Conservation (phyloP, 2,797 vertebrate species). For the Iguana delicatissima region DNA sequence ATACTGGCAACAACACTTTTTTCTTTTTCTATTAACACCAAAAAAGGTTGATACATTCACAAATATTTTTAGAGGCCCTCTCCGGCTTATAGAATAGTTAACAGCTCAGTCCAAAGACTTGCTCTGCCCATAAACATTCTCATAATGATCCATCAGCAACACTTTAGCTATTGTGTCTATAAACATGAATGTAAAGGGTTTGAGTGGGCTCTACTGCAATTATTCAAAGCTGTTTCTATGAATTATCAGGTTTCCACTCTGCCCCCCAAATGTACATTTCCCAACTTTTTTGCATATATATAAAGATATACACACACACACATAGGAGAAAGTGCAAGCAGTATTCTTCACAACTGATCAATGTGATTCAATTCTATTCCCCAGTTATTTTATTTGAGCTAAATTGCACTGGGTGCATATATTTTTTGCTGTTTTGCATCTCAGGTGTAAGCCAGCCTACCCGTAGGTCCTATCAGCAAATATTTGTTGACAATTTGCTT, state of each 20-base stretch:
- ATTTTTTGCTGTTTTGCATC: background rate
- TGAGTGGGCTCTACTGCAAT: background rate
- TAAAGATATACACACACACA: too few species aligned
- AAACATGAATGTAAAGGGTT: background rate
- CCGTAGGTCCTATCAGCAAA: background rate
- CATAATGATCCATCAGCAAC: background rate
- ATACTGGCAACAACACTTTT: background rate
- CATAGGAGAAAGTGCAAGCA: background rate
- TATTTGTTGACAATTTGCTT: background rate
- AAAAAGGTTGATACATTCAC: constrained; percentile 1
- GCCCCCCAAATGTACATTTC: background rate
- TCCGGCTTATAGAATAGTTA: background rate
- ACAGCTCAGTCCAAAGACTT: background rate
- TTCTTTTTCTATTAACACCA: background rate
- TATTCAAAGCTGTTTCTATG: constrained; percentile 1
- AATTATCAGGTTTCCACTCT: background rate
- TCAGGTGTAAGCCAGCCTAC: background rate
- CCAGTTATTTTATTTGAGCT: background rate
- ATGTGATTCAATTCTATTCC: background rate
- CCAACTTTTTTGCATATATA: background rate
- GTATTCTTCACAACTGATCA: background rate
- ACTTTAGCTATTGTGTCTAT: background rate
- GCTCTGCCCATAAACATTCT: background rate
- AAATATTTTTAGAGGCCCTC: constrained; percentile 7
- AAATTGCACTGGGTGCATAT: background rate